phyloP scores from a whole-genome alignment of 2,797 vertebrate species.

The Danio albolineatus region DNA sequence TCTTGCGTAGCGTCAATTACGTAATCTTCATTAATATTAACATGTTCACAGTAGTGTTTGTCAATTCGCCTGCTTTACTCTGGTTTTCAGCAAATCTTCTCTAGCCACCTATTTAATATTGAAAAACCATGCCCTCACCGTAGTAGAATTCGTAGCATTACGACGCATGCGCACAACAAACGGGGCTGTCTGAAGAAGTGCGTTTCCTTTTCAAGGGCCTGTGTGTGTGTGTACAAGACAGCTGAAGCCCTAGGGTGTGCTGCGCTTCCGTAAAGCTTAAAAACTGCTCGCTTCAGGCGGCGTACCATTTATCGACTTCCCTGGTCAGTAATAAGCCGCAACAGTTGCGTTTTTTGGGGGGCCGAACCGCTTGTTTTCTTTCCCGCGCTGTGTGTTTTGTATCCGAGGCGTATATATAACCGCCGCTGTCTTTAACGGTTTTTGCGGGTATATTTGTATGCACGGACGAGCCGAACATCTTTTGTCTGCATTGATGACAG shows the following conservation, averaged over 20 bases:
- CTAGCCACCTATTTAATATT: not conserved
- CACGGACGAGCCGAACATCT: slow-evolving; percentile 18
- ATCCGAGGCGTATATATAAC: not conserved
- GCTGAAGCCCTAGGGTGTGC: slow-evolving; percentile 36
- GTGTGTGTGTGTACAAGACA: slow-evolving; percentile 13
- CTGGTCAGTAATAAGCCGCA: not conserved
- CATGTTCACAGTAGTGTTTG: not conserved
- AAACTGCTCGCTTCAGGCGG: slow-evolving; percentile 2
- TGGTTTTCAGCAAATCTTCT: not conserved
- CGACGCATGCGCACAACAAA: slow-evolving; percentile 29
- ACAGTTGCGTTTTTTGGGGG: slow-evolving; percentile 17
- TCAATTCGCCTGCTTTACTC: not conserved
- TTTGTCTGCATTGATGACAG: slow-evolving; percentile 26
- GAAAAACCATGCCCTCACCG: not conserved
- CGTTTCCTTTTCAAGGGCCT: slow-evolving; percentile 49
- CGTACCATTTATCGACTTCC: not conserved
- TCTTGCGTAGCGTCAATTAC: not conserved
- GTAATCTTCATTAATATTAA: slow-evolving; percentile 1
- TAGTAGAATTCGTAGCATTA: not conserved
- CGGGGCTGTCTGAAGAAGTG: slow-evolving; percentile 27
- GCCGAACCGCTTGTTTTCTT: not conserved
- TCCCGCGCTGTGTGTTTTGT: not conserved
- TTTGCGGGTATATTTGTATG: not conserved
- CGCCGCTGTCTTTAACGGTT: slow-evolving; percentile 10
- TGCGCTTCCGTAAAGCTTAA: slow-evolving; percentile 34